phyloP scores from a whole-genome alignment of 2,797 vertebrate genomes.

The Channa striata region DNA sequence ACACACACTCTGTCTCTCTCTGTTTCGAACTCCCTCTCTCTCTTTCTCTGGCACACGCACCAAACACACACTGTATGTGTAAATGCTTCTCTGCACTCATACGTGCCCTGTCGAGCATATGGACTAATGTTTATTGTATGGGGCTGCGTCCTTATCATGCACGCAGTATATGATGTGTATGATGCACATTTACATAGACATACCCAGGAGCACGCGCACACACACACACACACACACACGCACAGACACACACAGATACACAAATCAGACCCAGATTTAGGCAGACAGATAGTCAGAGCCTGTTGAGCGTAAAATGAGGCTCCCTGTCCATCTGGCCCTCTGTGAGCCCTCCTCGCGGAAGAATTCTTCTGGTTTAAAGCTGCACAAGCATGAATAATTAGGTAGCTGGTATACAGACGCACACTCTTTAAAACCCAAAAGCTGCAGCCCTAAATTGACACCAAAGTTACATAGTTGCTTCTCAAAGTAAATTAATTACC shows the following conservation, averaged over 20 bases:
- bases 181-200: constrained; percentile 8
- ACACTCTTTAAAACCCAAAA: constrained; percentile 30
- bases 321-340: constrained; percentile 67
- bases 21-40: neutral
- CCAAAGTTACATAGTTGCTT: constrained; percentile 13
- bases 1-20: constrained; percentile 4
- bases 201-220: too few relatives aligned
- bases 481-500: neutral
- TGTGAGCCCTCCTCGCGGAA: constrained; percentile 49
- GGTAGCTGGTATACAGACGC: constrained; percentile 10
- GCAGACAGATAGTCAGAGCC: constrained; percentile 47
- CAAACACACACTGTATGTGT: neutral
- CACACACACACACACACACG: too few relatives aligned
- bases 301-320: constrained; percentile 39
- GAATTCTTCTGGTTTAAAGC: constrained; percentile 43
- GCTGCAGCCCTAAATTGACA: constrained; percentile 29
- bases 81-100: constrained; percentile 20
- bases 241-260: constrained; percentile 4
- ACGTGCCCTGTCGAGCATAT: neutral
- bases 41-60: constrained; percentile 7
- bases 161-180: constrained; percentile 10
- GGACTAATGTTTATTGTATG: constrained; percentile 21
- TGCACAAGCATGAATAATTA: constrained; percentile 49
- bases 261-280: constrained; percentile 18
- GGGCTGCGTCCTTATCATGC: constrained; percentile 9